Evolutionary conservation across 2,888 invertebrate species (phyloP).

Genomic region (Lepidochrysops patricia): DNA sequence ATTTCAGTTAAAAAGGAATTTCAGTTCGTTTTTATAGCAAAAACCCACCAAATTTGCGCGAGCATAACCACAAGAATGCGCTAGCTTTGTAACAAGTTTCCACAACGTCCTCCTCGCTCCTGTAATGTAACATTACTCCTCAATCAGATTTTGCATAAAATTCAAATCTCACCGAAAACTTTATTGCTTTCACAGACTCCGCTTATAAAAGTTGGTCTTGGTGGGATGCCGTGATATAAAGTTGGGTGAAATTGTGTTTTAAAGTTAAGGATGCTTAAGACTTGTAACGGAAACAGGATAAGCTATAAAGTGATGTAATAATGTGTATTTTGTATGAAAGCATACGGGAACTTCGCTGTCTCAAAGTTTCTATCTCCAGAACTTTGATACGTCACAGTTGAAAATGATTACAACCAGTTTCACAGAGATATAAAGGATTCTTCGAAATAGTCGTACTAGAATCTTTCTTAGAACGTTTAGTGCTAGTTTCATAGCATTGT

Average conservation of each 20-base stretch:
- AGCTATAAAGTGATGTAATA: slow-evolving; percentile 1
- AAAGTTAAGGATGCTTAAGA: slow-evolving; percentile 11
- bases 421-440: too few relatives aligned
- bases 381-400: too few relatives aligned
- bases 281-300: slow-evolving; percentile 8
- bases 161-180: slow-evolving; percentile 17
- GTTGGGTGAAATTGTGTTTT: slow-evolving; percentile 18
- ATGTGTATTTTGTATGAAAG: not conserved
- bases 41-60: too few relatives aligned
- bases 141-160: slow-evolving; percentile 19
- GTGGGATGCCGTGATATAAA: slow-evolving; percentile 18
- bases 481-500: too few relatives aligned
- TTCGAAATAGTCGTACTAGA: too few relatives aligned
- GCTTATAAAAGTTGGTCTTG: slow-evolving; percentile 19
- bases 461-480: too few relatives aligned
- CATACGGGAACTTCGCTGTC: not conserved
- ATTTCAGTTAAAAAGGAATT: too few relatives aligned
- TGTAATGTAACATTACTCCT: slow-evolving; percentile 14
- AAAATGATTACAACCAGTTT: too few relatives aligned
- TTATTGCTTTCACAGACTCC: slow-evolving; percentile 18
- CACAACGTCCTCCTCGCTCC: not conserved
- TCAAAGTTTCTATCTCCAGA: not conserved
- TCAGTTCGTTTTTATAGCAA: too few relatives aligned
- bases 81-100: not conserved
- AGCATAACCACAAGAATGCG: not conserved